A percentile compares a stretch with the other conserved stretches of the same genome.
Conservation (phyloP, 2,113 vertebrate species). For the Pogona vitticeps region DNA sequence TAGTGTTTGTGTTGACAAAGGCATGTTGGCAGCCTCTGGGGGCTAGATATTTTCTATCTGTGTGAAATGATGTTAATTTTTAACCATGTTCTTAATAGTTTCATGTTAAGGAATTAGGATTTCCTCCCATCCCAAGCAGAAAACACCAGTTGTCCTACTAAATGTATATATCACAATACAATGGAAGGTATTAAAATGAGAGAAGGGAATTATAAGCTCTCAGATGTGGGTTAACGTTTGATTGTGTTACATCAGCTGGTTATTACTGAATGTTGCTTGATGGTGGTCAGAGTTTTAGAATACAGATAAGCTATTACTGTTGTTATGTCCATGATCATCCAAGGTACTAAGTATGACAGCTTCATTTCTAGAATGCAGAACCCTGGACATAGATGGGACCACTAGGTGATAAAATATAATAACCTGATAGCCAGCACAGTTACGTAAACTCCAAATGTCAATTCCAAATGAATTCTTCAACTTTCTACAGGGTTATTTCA, state of each 20-base stretch:
- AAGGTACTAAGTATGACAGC: background rate
- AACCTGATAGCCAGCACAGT: background rate
- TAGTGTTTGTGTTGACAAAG: conserved; percentile 49
- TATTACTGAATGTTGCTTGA: conserved; percentile 14
- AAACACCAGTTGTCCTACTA: background rate
- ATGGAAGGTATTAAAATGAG: background rate
- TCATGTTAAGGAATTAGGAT: background rate
- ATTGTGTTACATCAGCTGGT: conserved; percentile 6
- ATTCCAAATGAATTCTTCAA: background rate
- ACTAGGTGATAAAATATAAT: background rate
- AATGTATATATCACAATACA: background rate
- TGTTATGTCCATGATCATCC: background rate
- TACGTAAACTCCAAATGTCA: background rate
- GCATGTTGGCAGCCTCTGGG: conserved; percentile 45
- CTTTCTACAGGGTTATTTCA: background rate
- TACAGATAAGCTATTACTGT: background rate
- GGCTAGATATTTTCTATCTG: conserved; percentile 15
- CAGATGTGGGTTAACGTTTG: conserved; percentile 26
- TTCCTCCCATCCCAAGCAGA: background rate
- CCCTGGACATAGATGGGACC: background rate
- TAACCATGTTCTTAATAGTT: conserved; percentile 30
- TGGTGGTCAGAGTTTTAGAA: background rate
- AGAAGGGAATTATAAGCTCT: conserved; percentile 33
- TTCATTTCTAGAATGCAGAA: background rate
- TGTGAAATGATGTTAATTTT: conserved; percentile 22